A percentile compares a stretch with the other conserved stretches of the same genome.
Conservation (phyloP, 2,888 invertebrate genomes). For the Drosophila meridiana region DNA sequence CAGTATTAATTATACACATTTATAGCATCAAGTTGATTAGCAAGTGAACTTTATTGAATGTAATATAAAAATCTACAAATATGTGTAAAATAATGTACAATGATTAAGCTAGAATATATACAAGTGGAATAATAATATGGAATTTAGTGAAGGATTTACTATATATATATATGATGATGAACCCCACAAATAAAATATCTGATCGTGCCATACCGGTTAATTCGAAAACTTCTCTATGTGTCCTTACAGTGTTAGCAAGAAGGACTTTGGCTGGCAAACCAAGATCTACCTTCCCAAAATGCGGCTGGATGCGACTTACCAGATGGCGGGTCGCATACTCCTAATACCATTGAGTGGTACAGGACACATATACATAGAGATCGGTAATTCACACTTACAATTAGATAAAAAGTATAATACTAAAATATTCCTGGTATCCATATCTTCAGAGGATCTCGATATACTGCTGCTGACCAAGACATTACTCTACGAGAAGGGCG, state of each 20-base stretch:
- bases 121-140: not conserved
- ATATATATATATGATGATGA: not conserved
- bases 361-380: slow-evolving; percentile 90
- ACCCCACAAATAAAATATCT: not conserved
- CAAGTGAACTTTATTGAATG: not conserved
- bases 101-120: not conserved
- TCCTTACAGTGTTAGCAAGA: slow-evolving; percentile 87
- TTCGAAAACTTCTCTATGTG: not conserved
- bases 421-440: not conserved
- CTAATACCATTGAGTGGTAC: slow-evolving; percentile 89
- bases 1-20: not conserved
- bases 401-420: too few species aligned
- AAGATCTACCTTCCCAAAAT: slow-evolving; percentile 88
- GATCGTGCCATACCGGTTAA: not conserved
- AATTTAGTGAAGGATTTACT: not conserved
- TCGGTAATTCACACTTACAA: slow-evolving; percentile 83
- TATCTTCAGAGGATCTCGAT: slow-evolving; percentile 87
- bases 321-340: slow-evolving; percentile 88
- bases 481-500: slow-evolving; percentile 87
- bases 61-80: not conserved
- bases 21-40: not conserved
- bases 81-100: not conserved
- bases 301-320: slow-evolving; percentile 89
- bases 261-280: slow-evolving; percentile 89
- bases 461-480: slow-evolving; percentile 88